Evolutionary conservation across 2,888 invertebrate species (phyloP).

Genomic region (Rhagium mordax): DNA sequence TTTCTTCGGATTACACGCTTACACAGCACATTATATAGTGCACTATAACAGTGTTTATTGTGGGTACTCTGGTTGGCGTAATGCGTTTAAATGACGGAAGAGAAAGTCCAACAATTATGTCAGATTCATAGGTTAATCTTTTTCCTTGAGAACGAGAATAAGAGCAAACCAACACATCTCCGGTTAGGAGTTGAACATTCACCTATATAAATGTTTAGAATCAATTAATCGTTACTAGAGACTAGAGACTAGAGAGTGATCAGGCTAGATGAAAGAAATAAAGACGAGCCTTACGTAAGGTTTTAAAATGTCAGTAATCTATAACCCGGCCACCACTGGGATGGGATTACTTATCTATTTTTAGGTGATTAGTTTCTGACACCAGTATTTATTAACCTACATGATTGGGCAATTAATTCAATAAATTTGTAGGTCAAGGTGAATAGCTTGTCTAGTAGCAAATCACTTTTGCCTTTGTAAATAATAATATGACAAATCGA

Average conservation of each 20-base stretch:
- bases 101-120: conserved; percentile 44
- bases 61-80: conserved; percentile 19
- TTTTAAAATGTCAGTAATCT: too few species aligned
- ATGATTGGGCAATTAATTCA: too few species aligned
- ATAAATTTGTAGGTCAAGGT: too few species aligned
- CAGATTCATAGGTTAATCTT: conserved; percentile 6
- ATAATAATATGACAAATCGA: too few species aligned
- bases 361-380: too few species aligned
- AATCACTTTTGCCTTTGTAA: too few species aligned
- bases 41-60: background rate
- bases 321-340: too few species aligned
- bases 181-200: background rate
- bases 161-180: background rate
- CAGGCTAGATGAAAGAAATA: background rate
- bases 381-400: too few species aligned
- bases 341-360: too few species aligned
- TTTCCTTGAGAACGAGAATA: conserved; percentile 1
- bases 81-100: conserved; percentile 41
- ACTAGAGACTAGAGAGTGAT: too few species aligned
- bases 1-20: background rate
- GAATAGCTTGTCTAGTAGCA: too few species aligned
- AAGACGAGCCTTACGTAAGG: too few species aligned
- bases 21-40: background rate
- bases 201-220: background rate
- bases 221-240: background rate